These are phyloP conservation scores for Idris sp. DNA, from an alignment of 1,140 invertebrate species.

Conservation along the genomic window DNA sequence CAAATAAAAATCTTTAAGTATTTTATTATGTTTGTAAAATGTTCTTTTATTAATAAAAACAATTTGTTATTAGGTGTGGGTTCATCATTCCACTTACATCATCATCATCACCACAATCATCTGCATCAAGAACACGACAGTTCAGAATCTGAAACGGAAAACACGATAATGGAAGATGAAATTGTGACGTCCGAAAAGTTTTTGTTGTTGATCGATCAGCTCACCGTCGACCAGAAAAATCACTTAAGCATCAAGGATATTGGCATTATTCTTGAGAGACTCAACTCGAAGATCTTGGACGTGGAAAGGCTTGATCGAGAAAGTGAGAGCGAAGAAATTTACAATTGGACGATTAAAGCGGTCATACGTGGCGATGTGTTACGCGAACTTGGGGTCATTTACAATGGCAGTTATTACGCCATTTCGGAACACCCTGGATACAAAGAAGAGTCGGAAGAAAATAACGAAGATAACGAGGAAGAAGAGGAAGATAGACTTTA, in stretches of 20 bases:
- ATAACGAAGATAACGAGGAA: conserved; percentile 87
- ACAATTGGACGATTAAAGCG: conserved; percentile 96
- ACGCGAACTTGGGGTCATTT: conserved; percentile 93
- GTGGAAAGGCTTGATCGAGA: conserved; percentile 93
- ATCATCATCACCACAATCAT: conserved; percentile 70
- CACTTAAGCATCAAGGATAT: conserved; percentile 96
- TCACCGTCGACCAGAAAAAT: conserved; percentile 92
- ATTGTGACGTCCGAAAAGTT: conserved; percentile 93
- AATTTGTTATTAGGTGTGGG: conserved; percentile 29
- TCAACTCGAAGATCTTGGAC: conserved; percentile 95
- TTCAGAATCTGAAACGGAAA: conserved; percentile 94
- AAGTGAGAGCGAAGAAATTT: conserved; percentile 93
- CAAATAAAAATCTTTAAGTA: too few species aligned
- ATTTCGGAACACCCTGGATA: conserved; percentile 96
- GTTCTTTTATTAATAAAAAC: too few species aligned
- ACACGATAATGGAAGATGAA: conserved; percentile 93
- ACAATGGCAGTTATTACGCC: conserved; percentile 96
- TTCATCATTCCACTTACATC: conserved; percentile 72
- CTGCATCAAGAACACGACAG: conserved; percentile 84
- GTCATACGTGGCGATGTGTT: conserved; percentile 93
- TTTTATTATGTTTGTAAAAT: too few species aligned
- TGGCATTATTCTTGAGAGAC: conserved; percentile 93
- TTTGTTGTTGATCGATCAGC: conserved; percentile 93
- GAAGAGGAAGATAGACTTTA: conserved; percentile 90
- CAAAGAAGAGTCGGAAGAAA: conserved; percentile 90